These are phyloP conservation scores for Lontra canadensis DNA, from an alignment of 2,113 vertebrate species.

Conservation along the genomic window DNA sequence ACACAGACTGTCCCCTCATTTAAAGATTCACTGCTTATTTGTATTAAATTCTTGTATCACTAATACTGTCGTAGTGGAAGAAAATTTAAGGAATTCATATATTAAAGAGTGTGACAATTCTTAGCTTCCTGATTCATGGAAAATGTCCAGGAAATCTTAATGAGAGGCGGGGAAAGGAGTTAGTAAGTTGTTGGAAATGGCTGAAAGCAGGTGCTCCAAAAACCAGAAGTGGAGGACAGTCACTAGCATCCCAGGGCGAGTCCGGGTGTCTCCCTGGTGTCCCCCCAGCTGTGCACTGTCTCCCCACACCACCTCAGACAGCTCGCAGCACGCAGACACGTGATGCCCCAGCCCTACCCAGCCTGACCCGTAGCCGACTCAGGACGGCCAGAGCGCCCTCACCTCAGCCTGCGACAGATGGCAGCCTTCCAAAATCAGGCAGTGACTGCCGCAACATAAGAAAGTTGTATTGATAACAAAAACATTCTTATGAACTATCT, in stretches of 20 bases:
- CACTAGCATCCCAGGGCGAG: too few species aligned
- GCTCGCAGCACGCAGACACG: accelerated
- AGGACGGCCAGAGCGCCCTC: background rate
- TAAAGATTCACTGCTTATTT: background rate
- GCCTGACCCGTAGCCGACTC: background rate
- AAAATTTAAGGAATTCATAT: background rate
- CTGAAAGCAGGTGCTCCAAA: background rate
- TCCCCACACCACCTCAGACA: background rate
- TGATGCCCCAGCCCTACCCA: background rate
- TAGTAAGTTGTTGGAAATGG: background rate
- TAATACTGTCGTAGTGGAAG: background rate
- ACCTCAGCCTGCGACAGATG: too few species aligned
- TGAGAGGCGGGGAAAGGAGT: background rate
- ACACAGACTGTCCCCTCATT: background rate
- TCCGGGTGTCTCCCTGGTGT: background rate
- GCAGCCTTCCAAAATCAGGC: background rate
- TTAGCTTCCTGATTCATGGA: background rate
- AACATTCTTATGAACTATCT: background rate
- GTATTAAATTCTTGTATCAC: background rate
- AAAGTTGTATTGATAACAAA: background rate
- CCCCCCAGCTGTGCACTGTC: too few species aligned
- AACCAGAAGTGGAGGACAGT: background rate
- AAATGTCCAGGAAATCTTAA: background rate
- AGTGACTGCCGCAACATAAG: background rate
- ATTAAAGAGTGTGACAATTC: background rate